Base-by-base conservation (phyloP, 2,113 vertebrate genomes). In the Sminthopsis crassicaudata region DNA sequence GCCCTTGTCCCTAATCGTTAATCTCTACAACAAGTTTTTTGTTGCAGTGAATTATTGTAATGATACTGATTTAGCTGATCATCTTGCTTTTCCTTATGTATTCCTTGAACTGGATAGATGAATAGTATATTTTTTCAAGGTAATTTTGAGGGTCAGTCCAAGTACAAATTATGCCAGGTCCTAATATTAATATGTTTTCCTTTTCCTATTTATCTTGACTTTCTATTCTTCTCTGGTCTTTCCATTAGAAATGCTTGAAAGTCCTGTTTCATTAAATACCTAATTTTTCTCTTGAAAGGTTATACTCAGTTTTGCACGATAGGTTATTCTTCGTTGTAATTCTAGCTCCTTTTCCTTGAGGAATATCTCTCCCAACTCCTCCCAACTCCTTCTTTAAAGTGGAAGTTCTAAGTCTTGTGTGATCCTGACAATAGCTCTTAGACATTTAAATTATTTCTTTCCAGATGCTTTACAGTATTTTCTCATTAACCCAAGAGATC, bases 71-170 rank as follows among this genome's bases (percentile, higher is more conserved):
- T 95, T 96, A 96, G 11, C 51, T 84, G 19, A 76, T 19, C 67
- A 84, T 51, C 96, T 91, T 88, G 89, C 95, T 93, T 94, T 94
- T 42, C 93, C 0, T 89, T 92, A 51, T 92, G 26, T 91, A 95
- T 96, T 97, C 95, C n/a, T 46, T 94, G 89, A 90, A n/a, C 88
- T 96, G 92, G 94, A 92, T 97, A 91, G 46, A 96, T 94, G 84
- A 95, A 67, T 92, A 95, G 84, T 46, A 91, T 36, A 27, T 95
- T 67, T 92, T 50, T 92, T 60, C 67, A 23, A 84, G 67, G 19
- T 84, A 42, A 42, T 84, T 42, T 22, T n/a, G 16, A 84, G n/a
- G 60, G 60, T 76, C 7, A 8, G 16, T 42, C 19, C 19, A 84
- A 23, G n/a, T 22, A 84, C 67, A 84, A 42, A 84, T 76, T 76